Percentiles rank a stretch among this genome's conserved stretches.
Conservation (phyloP, 2,888 invertebrate species). For the Sinhomidia bicolor region DNA sequence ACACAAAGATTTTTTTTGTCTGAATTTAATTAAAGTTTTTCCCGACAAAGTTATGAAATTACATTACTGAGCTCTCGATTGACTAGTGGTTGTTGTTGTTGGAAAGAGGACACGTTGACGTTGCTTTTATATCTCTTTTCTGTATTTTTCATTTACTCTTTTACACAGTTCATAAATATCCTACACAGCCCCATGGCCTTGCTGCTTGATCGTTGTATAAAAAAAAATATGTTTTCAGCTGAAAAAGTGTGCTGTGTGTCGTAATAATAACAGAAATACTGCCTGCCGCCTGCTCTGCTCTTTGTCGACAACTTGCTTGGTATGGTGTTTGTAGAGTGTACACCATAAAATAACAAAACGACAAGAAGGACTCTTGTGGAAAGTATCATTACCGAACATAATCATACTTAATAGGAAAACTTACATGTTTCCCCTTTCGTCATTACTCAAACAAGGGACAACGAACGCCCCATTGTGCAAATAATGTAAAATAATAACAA, state of each 20-base stretch:
- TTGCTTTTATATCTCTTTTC: neutral
- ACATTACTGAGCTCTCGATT: constrained; percentile 11
- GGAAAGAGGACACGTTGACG: neutral
- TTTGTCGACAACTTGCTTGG: neutral
- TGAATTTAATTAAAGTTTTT: constrained; percentile 38
- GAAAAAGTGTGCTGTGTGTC: constrained; percentile 10
- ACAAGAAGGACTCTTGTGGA: constrained; percentile 53
- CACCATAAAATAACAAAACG: constrained; percentile 48
- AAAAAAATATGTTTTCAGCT: neutral
- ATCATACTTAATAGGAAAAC: constrained; percentile 70
- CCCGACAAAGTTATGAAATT: constrained; percentile 30
- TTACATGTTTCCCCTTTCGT: constrained; percentile 63
- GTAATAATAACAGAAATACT: constrained; percentile 1
- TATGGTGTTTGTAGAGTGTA: neutral
- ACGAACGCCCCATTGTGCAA: constrained; percentile 70
- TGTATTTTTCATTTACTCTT: constrained; percentile 16
- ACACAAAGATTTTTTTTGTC: neutral
- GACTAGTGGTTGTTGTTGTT: neutral
- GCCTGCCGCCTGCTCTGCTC: neutral
- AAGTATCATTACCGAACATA: constrained; percentile 58
- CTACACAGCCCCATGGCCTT: neutral
- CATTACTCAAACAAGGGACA: constrained; percentile 66
- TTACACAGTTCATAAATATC: neutral
- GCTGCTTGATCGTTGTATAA: neutral
- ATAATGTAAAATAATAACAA: constrained; percentile 66